phyloP scores from a whole-genome alignment of 2,113 vertebrate species.

The Callipepla californica region DNA sequence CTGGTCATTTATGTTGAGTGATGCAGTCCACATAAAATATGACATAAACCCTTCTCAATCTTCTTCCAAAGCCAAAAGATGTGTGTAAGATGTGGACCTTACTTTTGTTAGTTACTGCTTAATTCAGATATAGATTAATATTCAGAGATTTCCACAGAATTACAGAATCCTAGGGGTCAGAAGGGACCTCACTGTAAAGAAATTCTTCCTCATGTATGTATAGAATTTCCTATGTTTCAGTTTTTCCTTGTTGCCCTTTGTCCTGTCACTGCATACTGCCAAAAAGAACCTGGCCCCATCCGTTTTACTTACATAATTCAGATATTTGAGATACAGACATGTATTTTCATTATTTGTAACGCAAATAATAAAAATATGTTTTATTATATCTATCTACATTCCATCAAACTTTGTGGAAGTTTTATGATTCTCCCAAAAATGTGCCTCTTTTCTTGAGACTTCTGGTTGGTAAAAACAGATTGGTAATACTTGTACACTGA shows the following conservation, averaged over 20 bases:
- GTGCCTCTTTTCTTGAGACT: not conserved
- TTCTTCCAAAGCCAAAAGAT: not conserved
- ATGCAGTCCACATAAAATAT: not conserved
- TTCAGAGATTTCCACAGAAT: not conserved
- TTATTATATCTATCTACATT: not conserved
- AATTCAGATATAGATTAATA: not conserved
- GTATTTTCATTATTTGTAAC: not conserved
- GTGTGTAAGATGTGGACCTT: not conserved
- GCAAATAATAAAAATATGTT: not conserved
- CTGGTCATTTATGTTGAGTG: fast-evolving
- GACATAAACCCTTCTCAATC: not conserved
- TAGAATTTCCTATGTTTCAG: too few relatives aligned
- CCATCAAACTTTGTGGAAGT: not conserved
- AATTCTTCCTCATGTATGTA: too few relatives aligned
- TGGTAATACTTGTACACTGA: not conserved
- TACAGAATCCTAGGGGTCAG: too few relatives aligned
- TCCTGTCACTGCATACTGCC: too few relatives aligned
- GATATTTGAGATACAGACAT: not conserved
- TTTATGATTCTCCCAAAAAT: not conserved
- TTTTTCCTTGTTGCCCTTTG: too few relatives aligned
- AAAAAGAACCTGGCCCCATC: too few relatives aligned
- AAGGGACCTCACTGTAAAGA: too few relatives aligned
- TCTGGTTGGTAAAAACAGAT: not conserved
- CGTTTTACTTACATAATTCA: too few relatives aligned
- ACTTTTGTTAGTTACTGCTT: not conserved